phyloP scores from a whole-genome alignment of 1,140 invertebrate genomes.

The Anagrus nilaparvatae region DNA sequence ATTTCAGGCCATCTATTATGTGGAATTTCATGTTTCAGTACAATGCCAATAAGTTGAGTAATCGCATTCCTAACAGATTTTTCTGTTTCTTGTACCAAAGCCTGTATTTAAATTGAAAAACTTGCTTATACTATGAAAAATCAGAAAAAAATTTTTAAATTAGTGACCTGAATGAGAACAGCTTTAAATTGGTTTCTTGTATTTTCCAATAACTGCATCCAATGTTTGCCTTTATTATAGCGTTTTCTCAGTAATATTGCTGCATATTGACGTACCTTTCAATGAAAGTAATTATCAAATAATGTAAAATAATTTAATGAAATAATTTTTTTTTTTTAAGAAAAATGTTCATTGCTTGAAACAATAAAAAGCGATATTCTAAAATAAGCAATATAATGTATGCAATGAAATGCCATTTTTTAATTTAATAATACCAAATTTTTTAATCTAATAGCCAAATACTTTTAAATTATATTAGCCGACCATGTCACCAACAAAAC shows the following conservation, averaged over 20 bases:
- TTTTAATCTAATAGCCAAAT: too few species aligned
- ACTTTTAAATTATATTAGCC: too few species aligned
- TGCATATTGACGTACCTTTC: constrained; percentile 57
- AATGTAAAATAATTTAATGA: too few species aligned
- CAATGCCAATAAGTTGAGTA: constrained; percentile 53
- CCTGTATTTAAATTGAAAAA: constrained; percentile 40
- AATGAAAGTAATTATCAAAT: constrained; percentile 4
- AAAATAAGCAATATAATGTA: too few species aligned
- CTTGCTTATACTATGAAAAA: constrained; percentile 8
- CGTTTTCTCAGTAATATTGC: constrained; percentile 53
- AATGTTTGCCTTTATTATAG: constrained; percentile 48
- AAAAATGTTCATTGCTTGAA: too few species aligned
- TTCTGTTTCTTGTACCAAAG: constrained; percentile 49
- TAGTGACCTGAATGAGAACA: constrained; percentile 27
- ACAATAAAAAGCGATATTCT: too few species aligned
- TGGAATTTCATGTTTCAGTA: constrained; percentile 63
- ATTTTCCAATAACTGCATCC: constrained; percentile 46
- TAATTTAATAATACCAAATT: too few species aligned
- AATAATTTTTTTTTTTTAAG: too few species aligned
- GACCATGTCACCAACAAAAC: too few species aligned
- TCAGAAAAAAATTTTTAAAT: constrained; percentile 13
- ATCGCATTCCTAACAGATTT: constrained; percentile 53
- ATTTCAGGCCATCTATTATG: constrained; percentile 58
- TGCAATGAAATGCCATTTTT: too few species aligned
- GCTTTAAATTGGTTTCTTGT: constrained; percentile 29